Evolutionary conservation across 2,113 vertebrate genomes (phyloP), one percentile per base, ranked within the genome.

Genomic region (Rhynchomys soricoides): DNA sequence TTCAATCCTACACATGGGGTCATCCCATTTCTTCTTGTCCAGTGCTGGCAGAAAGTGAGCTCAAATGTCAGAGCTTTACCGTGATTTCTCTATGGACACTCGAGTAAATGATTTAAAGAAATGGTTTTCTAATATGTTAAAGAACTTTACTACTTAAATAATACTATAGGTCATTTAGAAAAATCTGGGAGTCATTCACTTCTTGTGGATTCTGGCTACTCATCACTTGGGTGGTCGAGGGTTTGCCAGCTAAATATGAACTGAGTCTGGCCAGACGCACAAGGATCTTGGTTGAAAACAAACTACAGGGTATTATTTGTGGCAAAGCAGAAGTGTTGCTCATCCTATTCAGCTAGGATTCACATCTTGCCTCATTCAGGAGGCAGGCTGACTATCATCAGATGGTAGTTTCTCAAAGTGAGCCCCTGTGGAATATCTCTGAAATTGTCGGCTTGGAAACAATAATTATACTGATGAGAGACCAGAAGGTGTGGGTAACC

Each of bases 141-240:
- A 48, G 40, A 83, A 62, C 81, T 93, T 85, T 22, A n/a, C 86
- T 92, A 15, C 34, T 89, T 77, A 82, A 86, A 52, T 89, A 75
- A 52, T 9, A 81, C 48, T 48, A 29, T 29, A 74, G 37, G 40
- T 50, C 71, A 78, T 89, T 91, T 86, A 12, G 86, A 70, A 93
- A 85, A 91, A 24, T 40, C 93, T 34, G 10, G 11, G 66, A 86
- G 3, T 90, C 68, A 74, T 90, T 90, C 87, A 50, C 12, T 86
- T 89, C 74, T 82, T 48, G 31, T 87, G 15, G 13, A 79, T 88
- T 3, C 62, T 16, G 68, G 8, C 57, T 91, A 40, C 21, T 91
- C 37, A 78, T 78, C 37, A 15, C 29, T 52, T 13, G 66, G 55
- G 37, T 79, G 26, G 21, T 1, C 43, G 57, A 31, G 22, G 31